A percentile compares a stretch with the other conserved stretches of the same genome.
phyloP scores from a whole-genome alignment of 2,888 invertebrate species.

The Gryllus longicercus region DNA sequence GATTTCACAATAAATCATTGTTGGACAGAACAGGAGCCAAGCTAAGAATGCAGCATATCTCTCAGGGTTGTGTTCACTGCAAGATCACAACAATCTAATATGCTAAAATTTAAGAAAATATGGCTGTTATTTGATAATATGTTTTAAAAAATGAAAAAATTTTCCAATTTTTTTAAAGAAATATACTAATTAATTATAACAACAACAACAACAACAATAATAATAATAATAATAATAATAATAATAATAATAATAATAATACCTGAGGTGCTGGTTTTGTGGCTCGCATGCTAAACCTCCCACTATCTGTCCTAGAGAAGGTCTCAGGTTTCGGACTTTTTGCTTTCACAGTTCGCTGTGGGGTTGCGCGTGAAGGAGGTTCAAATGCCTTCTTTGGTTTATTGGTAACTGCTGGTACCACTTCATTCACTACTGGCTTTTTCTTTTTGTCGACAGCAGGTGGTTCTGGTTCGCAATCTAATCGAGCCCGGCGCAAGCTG shows the following conservation, averaged over 20 bases:
- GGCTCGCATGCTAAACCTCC: conserved; percentile 61
- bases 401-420: conserved; percentile 29
- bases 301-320: conserved; percentile 59
- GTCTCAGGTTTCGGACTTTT: conserved; percentile 37
- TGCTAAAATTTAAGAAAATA: too few relatives aligned
- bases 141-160: background rate
- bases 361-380: conserved; percentile 37
- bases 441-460: conserved; percentile 35
- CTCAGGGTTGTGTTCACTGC: too few relatives aligned
- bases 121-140: too few relatives aligned
- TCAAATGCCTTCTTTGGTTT: conserved; percentile 33
- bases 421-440: conserved; percentile 31
- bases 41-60: too few relatives aligned
- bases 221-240: background rate
- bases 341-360: conserved; percentile 29
- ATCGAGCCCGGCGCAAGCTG: conserved; percentile 61
- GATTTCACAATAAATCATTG: too few relatives aligned
- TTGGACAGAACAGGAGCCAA: too few relatives aligned
- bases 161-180: background rate
- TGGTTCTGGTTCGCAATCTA: conserved; percentile 51
- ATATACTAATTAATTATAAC: background rate
- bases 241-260: background rate
- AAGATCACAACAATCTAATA: too few relatives aligned
- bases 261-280: conserved; percentile 33
- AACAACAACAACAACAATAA: background rate